Evolutionary conservation across 2,113 vertebrate genomes (phyloP).

Genomic region (Oenanthe oenanthe): DNA sequence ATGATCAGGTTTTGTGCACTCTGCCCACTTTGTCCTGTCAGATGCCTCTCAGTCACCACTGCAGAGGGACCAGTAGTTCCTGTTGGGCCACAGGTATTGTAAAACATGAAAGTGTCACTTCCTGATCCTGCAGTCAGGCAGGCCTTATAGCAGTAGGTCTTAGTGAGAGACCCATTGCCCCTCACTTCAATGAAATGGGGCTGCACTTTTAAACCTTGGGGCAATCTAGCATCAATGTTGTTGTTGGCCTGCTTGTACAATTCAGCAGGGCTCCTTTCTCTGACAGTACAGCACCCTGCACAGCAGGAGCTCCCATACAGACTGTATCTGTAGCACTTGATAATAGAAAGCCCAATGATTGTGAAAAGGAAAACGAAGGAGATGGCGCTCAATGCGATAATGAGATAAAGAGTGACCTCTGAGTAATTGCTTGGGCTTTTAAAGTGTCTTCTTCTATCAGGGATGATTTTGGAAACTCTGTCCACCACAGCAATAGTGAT

Average conservation of each 20-base stretch:
- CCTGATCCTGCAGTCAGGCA: slow-evolving; percentile 93
- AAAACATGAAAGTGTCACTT: slow-evolving; percentile 99
- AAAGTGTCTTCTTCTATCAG: slow-evolving; percentile 86
- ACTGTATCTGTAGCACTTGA: slow-evolving; percentile 91
- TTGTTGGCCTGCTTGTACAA: slow-evolving; percentile 86
- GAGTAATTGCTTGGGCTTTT: slow-evolving; percentile 85
- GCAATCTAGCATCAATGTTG: slow-evolving; percentile 83
- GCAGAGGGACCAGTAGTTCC: slow-evolving; percentile 82
- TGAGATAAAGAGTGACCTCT: slow-evolving; percentile 92
- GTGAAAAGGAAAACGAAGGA: slow-evolving; percentile 95
- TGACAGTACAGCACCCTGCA: slow-evolving; percentile 84
- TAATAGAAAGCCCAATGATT: slow-evolving; percentile 86
- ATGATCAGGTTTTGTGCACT: slow-evolving; percentile 87
- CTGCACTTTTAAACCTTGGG: slow-evolving; percentile 90
- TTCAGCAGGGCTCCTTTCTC: slow-evolving; percentile 82
- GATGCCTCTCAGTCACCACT: slow-evolving; percentile 88
- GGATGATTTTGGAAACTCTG: slow-evolving; percentile 85
- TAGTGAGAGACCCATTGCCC: slow-evolving; percentile 93
- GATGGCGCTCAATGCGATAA: slow-evolving; percentile 90
- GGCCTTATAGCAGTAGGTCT: slow-evolving; percentile 98
- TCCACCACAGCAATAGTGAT: slow-evolving; percentile 89
- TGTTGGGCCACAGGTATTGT: slow-evolving; percentile 90
- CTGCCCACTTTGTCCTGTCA: slow-evolving; percentile 91
- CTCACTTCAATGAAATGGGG: slow-evolving; percentile 96
- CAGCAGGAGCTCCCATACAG: slow-evolving; percentile 86